phyloP scores from a whole-genome alignment of 2,888 invertebrate species.

The Trimorus sp. region DNA sequence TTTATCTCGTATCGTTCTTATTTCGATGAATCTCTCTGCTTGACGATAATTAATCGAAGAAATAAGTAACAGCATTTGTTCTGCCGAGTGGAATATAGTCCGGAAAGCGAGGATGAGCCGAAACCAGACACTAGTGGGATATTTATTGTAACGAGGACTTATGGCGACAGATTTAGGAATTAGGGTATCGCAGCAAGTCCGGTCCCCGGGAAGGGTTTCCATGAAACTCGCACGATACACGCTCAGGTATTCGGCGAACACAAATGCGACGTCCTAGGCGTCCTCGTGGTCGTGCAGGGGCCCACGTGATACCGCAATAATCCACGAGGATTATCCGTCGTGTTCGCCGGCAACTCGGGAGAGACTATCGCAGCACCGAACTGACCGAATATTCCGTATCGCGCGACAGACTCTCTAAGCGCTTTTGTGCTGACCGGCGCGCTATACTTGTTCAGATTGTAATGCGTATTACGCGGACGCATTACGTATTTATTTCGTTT shows the following conservation, averaged over 20 bases:
- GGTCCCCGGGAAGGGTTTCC: constrained; percentile 78
- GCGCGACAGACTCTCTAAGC: constrained; percentile 68
- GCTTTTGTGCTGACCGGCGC: constrained; percentile 57
- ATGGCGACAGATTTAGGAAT: constrained; percentile 82
- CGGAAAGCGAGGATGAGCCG: constrained; percentile 59
- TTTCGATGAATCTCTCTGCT: constrained; percentile 31
- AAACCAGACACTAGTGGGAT: constrained; percentile 76
- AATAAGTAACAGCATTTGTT: constrained; percentile 55
- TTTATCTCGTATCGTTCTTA: not conserved
- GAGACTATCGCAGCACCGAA: constrained; percentile 68
- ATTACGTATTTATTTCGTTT: constrained; percentile 28
- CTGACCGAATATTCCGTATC: constrained; percentile 78
- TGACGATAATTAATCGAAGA: constrained; percentile 55
- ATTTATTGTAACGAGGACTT: constrained; percentile 82
- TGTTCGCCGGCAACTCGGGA: constrained; percentile 72
- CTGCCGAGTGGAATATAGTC: constrained; percentile 49
- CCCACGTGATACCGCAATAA: constrained; percentile 82
- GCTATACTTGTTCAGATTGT: constrained; percentile 40
- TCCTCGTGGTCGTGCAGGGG: constrained; percentile 78
- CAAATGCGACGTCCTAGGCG: constrained; percentile 74
- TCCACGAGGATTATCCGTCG: constrained; percentile 81
- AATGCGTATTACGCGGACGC: constrained; percentile 37
- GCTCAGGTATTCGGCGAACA: constrained; percentile 72
- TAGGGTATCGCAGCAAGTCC: constrained; percentile 81
- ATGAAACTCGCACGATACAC: constrained; percentile 74